Evolutionary conservation across 2,888 invertebrate genomes (phyloP), one percentile per base, ranked within the genome.

Genomic region (Coelinius sp.): DNA sequence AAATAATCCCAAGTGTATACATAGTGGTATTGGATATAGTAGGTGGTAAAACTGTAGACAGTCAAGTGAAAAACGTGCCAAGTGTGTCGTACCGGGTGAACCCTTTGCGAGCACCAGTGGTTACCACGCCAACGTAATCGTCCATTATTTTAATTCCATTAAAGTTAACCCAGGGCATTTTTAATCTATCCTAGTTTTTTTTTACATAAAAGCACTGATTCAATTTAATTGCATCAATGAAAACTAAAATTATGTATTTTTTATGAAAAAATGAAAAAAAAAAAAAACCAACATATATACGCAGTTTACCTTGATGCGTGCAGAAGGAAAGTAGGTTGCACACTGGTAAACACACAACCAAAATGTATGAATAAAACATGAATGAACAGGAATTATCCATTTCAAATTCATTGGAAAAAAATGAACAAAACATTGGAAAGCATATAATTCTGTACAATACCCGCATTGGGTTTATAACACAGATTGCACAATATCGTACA

Each of bases 11-110:
- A 17, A 2, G 3, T 20, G 5, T 20, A 20, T 2, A 20, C 2
- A 2, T 14, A 14, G 22, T 20, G 10, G 20, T 10, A 20, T 49
- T 22, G 49, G 22, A 17, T 25, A 25, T n/a, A n/a, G 53, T n/a
- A 53, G 25, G 24, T 25, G 53, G 41, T 4, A 25, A 20, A 64
- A 44, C 22, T 25, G 44, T 6, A 64, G 25, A 46, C 25, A 64
- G 46, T 25, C 12, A 25, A 64, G 53, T n/a, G 44, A 46, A 44
- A 44, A 44, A 41, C 44, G 64, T 64, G 64, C 64, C 64, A 64
- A 64, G 46, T 64, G 64, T 64, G 64, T 64, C 64, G 53, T n/a
- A 25, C 25, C 25, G 22, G 10, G 25, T n/a, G 53, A 53, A n/a
- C 53, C 53, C 53, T 53, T 25, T 53, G 25, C 24, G 22, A 52